These are phyloP conservation scores for Amyelois transitella DNA, from an alignment of 1,140 invertebrate species.

Conservation along the genomic window DNA sequence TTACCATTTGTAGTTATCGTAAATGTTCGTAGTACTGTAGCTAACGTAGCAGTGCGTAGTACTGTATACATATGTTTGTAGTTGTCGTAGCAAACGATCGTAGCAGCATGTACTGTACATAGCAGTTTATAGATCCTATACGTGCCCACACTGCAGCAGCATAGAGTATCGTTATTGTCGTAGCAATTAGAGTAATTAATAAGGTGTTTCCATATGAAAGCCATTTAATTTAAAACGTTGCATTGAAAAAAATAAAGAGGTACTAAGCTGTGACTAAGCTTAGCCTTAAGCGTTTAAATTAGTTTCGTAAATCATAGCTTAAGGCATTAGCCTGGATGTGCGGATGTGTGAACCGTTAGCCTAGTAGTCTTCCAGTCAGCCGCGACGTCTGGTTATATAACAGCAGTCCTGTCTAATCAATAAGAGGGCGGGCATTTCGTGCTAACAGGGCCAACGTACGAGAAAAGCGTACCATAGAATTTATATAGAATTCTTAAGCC, in stretches of 20 bases:
- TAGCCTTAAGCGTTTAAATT: no score
- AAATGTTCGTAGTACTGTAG: background rate
- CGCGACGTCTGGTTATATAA: slow-evolving; percentile 49
- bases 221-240: no score
- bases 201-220: no score
- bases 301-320: no score
- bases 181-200: no score
- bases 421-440: slow-evolving; percentile 47
- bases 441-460: slow-evolving; percentile 22
- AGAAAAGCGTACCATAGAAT: background rate
- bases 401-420: slow-evolving; percentile 62
- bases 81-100: background rate
- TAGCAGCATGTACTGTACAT: background rate
- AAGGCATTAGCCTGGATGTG: background rate
- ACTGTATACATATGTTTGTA: background rate
- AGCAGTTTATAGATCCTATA: background rate
- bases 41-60: background rate
- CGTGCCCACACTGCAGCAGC: background rate
- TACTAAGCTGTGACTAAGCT: no score
- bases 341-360: no score
- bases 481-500: no score
- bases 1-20: no score
- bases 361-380: slow-evolving; percentile 28
- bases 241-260: no score
- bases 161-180: no score